Evolutionary conservation across 2,888 invertebrate genomes (phyloP), one percentile per base, ranked within the genome.

Genomic region (Clivina fossor): DNA sequence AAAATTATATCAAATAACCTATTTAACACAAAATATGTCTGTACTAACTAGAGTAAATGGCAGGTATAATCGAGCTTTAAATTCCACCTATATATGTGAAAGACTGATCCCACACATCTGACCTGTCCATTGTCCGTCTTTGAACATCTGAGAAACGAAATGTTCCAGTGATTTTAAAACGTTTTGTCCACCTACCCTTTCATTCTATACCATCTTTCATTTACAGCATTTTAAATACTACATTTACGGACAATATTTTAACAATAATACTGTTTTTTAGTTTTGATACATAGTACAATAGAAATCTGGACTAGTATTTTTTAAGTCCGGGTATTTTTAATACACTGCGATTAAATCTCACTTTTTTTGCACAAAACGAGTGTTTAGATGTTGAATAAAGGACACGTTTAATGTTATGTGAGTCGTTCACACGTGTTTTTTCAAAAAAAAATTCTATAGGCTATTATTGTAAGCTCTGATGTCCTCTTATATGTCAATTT

Each of bases 331-430:
- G 58, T 58, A 57, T 59, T 59, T 61, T 62, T 63, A 64, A 61
- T 62, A 55, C 61, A 28, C 22, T 60, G 38, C 61, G 64, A 64
- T 64, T 63, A 61, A 58, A 64, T 64, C 64, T 57, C 35, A 48
- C 37, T 59, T 61, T 61, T n/a, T 62, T 61, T 58, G 58, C 57
- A 53, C 51, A 47, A 56, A 51, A 41, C 40, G 38, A 38, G 49
- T 49, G 26, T 40, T 49, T 37, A 26, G 49, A 33, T 26, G 19
- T 15, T 40, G 40, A 28, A 49, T 49, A 40, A 38, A 49, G 30
- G 49, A 19, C 33, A 32, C 22, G 15, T 47, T 47, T 49, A 49
- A 49, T 49, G 49, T 49, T 38, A 49, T 49, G 40, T 49, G 49
- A 49, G 49, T 40, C 30, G 49, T 49, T 49, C 49, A 49, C 49